Base-by-base conservation (phyloP, 2,888 invertebrate genomes). In the Chirona hameri region DNA sequence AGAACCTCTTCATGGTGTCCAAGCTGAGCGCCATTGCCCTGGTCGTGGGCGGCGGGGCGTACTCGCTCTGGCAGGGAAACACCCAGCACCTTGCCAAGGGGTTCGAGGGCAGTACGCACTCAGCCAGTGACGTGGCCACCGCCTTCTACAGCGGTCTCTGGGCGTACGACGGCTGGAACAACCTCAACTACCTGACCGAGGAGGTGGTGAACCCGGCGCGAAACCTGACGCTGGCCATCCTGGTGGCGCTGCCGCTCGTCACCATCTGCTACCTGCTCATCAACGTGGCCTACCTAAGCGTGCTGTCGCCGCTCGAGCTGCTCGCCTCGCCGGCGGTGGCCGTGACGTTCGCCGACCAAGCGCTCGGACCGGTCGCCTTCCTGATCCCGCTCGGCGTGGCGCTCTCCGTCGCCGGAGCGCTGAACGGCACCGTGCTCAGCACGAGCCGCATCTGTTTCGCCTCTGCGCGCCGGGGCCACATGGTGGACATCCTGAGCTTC, bases 401-500 rank as follows among this genome's bases (percentile, higher is more conserved):
- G 14, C 83, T 86, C 52, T 86, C 86, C 55, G 86, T 86, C 14
- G 87, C 86, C 83, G 87, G 87, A 29, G 85, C 86, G 29, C 86
- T 86, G 52, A 86, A 86, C 83, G 87, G 86, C 39, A 86, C 86
- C 52, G 85, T 85, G 79, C 86, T 88, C 83, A 85, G 86, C 27
- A 85, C 86, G 24, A 86, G 86, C 82, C 84, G 86, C 85, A 85
- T 82, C 52, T 31, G 31, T n/a, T 83, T 48, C 69, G 46, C 83
- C 39, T 96, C 97, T 82, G 96, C 96, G 84, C 92, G 97, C 81
- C 95, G 97, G 88, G 97, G 96, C 83, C 97, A 97, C 89, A 90
- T 97, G 85, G 90, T 96, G 87, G 95, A 95, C 87, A 94, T 97
- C 83, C 88, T 97, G 85, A 96, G 96, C 21, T 97, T 95, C 88